Percentiles rank a stretch among this genome's conserved stretches.
Evolutionary conservation across 53 echinoderm and acorn worm species (phyloP).

Genomic region (Holothuria leucospilota): DNA sequence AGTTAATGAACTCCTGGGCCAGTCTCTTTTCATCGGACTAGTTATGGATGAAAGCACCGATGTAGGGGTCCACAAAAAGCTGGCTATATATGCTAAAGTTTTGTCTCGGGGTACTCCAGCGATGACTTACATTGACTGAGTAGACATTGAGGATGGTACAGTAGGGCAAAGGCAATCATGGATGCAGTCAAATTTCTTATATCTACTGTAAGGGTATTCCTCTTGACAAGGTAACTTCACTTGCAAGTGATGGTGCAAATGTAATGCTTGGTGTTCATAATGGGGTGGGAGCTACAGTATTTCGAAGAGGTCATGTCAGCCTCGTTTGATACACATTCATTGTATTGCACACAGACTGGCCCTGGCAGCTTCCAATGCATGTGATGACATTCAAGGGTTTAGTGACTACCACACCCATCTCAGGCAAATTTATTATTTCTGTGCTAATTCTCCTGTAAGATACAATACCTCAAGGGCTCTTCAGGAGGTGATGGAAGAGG

Average conservation of each 20-base stretch:
- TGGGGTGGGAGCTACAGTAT: conserved; percentile 13
- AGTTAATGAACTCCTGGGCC: neutral
- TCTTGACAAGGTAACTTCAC: neutral
- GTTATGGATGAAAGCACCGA: conserved; percentile 23
- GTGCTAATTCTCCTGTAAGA: neutral
- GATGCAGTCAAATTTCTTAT: conserved; percentile 7
- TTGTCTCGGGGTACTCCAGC: neutral
- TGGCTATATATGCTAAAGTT: conserved; percentile 15
- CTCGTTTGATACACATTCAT: neutral
- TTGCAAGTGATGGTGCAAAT: conserved; percentile 2
- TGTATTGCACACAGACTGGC: neutral
- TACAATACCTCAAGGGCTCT: neutral
- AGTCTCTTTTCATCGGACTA: neutral
- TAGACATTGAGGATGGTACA: conserved; percentile 26
- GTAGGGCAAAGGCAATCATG: conserved; percentile 1
- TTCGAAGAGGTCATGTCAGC: neutral
- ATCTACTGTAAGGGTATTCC: neutral
- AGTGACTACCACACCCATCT: neutral
- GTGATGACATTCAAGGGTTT: neutral
- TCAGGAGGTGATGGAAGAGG: neutral
- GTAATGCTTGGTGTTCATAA: neutral
- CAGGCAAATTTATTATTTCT: neutral
- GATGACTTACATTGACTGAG: conserved; percentile 4
- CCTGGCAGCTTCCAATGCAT: neutral
- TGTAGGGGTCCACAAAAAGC: conserved; percentile 9